Percentiles rank a stretch among this genome's conserved stretches.
These are phyloP conservation scores for Aplidium turbinatum DNA, from an alignment of 23 tunicate species.

Conservation along the genomic window DNA sequence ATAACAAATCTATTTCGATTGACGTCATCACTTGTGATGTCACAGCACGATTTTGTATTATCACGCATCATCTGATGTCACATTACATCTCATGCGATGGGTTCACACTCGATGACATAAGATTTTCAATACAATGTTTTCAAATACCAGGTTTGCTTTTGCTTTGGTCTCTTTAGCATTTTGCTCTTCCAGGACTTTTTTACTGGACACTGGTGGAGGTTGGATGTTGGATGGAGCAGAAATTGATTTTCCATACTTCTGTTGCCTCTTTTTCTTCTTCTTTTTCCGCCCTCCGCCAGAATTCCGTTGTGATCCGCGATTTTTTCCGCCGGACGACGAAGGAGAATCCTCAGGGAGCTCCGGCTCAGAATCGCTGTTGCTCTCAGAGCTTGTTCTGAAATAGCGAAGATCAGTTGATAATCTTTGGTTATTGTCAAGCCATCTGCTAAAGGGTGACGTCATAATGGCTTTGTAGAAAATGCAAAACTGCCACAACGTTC, in stretches of 20 bases:
- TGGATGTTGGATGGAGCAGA: slow-evolving; percentile 63
- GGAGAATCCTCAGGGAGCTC: slow-evolving; percentile 60
- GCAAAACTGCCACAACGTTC: no score
- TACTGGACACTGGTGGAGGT: neutral
- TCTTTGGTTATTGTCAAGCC: no score
- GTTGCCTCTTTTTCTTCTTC: slow-evolving; percentile 65
- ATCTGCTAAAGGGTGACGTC: no score
- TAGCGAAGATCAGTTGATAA: no score
- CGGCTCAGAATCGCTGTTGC: slow-evolving; percentile 91
- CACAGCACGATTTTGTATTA: no score
- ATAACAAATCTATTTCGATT: no score
- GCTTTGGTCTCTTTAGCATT: slow-evolving; percentile 14
- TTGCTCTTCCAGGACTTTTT: slow-evolving; percentile 3
- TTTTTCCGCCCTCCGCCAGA: slow-evolving; percentile 53
- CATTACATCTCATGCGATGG: no score
- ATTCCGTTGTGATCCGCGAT: slow-evolving; percentile 4
- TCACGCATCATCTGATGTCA: no score
- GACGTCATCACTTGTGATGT: no score
- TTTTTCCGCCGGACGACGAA: slow-evolving; percentile 28
- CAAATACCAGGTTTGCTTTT: slow-evolving; percentile 7
- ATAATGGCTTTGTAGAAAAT: no score
- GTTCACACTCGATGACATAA: no score
- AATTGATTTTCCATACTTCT: slow-evolving; percentile 57
- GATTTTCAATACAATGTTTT: no score
- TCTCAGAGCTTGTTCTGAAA: slow-evolving; percentile 79